Conservation (phyloP, 2,113 vertebrate species). For the Albula goreensis region DNA sequence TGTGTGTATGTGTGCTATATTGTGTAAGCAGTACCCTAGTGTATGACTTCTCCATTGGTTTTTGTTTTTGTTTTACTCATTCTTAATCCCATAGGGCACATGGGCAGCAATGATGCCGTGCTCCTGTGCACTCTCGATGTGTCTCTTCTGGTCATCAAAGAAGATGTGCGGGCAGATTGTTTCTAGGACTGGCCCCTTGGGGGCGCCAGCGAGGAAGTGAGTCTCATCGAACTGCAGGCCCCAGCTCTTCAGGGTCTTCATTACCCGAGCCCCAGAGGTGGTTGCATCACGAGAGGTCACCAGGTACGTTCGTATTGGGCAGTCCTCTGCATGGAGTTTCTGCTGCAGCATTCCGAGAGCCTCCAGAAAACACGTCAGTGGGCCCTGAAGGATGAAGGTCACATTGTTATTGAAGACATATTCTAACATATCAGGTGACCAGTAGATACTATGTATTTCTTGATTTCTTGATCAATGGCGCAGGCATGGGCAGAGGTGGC, state of each 20-base stretch:
- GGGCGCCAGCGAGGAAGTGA: conserved; percentile 77
- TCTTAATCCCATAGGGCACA: conserved; percentile 69
- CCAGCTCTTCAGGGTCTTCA: conserved; percentile 77
- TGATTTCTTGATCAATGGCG: no score
- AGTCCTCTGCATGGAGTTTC: conserved; percentile 77
- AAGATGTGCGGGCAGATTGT: conserved; percentile 81
- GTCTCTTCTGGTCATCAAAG: conserved; percentile 80
- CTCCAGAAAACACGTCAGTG: conserved; percentile 76
- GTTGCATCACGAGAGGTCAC: conserved; percentile 76
- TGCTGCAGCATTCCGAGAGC: conserved; percentile 78
- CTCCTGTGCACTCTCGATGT: conserved; percentile 66
- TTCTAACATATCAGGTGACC: no score
- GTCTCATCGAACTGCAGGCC: conserved; percentile 78
- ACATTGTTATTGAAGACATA: not conserved
- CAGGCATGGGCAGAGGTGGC: no score
- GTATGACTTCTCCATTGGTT: not conserved
- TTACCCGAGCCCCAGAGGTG: conserved; percentile 70
- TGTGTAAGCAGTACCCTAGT: no score
- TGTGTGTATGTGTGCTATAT: no score
- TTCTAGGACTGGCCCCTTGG: conserved; percentile 75
- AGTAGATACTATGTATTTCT: no score
- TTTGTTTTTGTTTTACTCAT: conserved; percentile 58
- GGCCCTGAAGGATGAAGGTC: conserved; percentile 61
- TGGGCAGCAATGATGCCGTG: conserved; percentile 67
- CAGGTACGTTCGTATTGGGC: conserved; percentile 78